Base-by-base conservation (phyloP, 1,140 invertebrate species). In the Oedothorax gibbosus region DNA sequence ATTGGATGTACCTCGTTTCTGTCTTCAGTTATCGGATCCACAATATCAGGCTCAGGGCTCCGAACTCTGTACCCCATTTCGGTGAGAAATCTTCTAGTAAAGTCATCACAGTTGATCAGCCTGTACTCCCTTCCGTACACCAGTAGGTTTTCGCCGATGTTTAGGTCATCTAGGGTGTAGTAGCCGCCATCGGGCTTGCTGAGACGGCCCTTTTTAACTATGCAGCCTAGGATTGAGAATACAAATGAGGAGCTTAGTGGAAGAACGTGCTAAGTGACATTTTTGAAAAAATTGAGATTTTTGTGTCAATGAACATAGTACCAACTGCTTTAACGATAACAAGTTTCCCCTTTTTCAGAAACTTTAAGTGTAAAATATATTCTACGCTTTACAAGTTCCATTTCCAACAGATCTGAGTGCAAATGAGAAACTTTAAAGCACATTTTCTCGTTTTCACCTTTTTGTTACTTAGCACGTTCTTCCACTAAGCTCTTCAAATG, bases 161-260 rank as follows among this genome's bases (percentile, higher is more conserved):
- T 85, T 8, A 85, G 56, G 21, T 85, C 84, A n/a, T 85, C 75
- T 10, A 80, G 65, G 15, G 69, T 72, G 21, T 85, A 85, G 51
- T 57, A 78, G 12, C 50, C 60, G 35, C 77, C 84, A 4, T 75
- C 69, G 0, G 84, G 75, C 12, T 85, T 85, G 7, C n/a, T 51
- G 20, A 69, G 71, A 9, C 64, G 54, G 5, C 60, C 49, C 64
- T 73, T 78, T 11, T 21, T n/a, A 2, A 85, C 66, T 8, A 84
- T 84, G 53, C 71, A 75, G 0, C 81, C 80, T 82, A 20, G 7
- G 10, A 49, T 54, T 11, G 14, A 53, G 0, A 71, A n/a, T 53
- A 18, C 0, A 69, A 14, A 76, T 0, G 5, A 8, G 12, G 35
- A 35, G 35, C 35, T 35, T 35, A n/a, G n/a, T n/a, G n/a, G n/a